Base-by-base conservation (phyloP, 2,888 invertebrate species). In the Automeris io region DNA sequence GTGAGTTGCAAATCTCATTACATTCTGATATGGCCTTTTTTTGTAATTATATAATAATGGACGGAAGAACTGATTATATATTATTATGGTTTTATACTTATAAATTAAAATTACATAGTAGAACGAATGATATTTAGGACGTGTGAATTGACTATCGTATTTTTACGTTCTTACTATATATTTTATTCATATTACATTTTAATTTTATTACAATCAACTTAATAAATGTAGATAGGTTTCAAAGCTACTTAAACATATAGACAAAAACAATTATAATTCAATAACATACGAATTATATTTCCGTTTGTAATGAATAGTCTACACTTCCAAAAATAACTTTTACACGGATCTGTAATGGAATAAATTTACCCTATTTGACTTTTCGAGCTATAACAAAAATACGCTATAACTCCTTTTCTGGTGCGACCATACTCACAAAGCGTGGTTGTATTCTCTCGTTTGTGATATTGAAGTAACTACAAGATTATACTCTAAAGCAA, bases 71-170 rank as follows among this genome's bases (percentile, higher is more conserved):
- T 36, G 16, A 35, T 39, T 35, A 23, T 6, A 37, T 37, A 35
- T 31, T 33, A 21, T 26, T 25, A 18, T 35, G 18, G 21, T 35
- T 18, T 39, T 9, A 36, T 18, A 32, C 18, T 23, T 32, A 16
- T 37, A 9, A 8, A 22, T 32, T 32, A 23, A 37, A 29, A 40
- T 34, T 41, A 43, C 38, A 42, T 44, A 26, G 22, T 29, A 18
- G 12, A 34, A 47, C 46, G 48, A 47, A 39, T 56, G 49, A 58
- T 61, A 61, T 67, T 67, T 57, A 52, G 55, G 59, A 46, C 65
- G 61, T 61, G 62, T 66, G 64, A 70, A 70, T 65, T 61, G 43
- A 58, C 53, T 54, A 57, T 54, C 49, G 49, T 50, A 42, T 61
- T 48, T 52, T 40, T 48, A 45, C 61, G 3, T 25, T 25, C 57